Evolutionary conservation across 2,797 vertebrate species (phyloP).

Genomic region (Hemibagrus guttatus): DNA sequence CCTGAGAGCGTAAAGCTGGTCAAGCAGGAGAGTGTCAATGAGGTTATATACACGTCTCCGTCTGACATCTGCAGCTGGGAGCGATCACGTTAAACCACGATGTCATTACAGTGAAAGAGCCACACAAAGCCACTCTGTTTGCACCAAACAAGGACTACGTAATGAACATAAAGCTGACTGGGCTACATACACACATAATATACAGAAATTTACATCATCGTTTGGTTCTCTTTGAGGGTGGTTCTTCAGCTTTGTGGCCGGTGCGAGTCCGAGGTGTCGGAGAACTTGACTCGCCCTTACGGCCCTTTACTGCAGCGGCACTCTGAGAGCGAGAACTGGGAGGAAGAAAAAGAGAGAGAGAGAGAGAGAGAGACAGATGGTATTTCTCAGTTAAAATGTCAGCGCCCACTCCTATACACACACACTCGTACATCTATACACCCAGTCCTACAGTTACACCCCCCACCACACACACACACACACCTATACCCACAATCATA

Average conservation of each 20-base stretch:
- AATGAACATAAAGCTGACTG: neutral
- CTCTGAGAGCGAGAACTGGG: constrained; percentile 77
- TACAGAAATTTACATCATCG: constrained; percentile 51
- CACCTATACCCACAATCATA: too few relatives aligned
- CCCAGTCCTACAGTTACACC: neutral
- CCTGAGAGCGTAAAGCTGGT: neutral
- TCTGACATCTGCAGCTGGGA: neutral
- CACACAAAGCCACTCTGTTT: neutral
- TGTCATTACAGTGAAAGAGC: neutral
- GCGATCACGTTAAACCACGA: neutral
- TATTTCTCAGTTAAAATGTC: neutral
- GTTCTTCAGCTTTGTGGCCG: constrained; percentile 85
- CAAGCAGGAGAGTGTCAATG: neutral
- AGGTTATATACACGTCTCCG: neutral
- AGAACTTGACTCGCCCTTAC: constrained; percentile 87
- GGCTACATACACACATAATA: neutral
- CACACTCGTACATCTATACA: neutral
- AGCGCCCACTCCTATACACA: neutral
- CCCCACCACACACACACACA: neutral
- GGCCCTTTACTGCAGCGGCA: constrained; percentile 72
- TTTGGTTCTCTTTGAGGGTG: constrained; percentile 84
- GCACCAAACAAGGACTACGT: neutral
- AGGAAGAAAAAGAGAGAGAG: neutral
- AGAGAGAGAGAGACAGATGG: neutral
- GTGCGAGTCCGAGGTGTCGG: constrained; percentile 80